Conservation (phyloP, 2,888 invertebrate genomes). For the Erebia epiphron region DNA sequence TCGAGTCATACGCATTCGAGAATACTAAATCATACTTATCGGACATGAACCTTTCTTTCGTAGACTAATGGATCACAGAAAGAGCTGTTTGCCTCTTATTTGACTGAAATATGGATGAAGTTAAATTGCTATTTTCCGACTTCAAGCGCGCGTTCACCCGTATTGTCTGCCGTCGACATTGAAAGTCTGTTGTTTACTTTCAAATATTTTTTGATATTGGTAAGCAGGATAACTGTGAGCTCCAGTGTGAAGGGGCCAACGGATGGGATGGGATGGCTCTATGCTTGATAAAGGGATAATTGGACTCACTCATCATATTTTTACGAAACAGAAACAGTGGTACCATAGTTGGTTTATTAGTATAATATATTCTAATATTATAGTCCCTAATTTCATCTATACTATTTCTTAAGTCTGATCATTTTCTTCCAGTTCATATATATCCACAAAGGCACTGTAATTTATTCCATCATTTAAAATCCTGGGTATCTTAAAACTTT, state of each 20-base stretch:
- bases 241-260: too few relatives aligned
- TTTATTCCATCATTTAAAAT: background rate
- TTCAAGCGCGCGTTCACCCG: too few relatives aligned
- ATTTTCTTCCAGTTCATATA: background rate
- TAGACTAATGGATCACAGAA: background rate
- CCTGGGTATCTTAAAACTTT: background rate
- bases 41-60: background rate
- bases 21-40: conserved; percentile 14
- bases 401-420: too few relatives aligned
- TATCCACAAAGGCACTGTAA: background rate
- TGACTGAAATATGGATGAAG: too few relatives aligned
- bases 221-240: too few relatives aligned
- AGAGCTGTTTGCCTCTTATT: background rate
- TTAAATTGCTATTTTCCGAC: too few relatives aligned
- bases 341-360: too few relatives aligned
- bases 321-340: background rate
- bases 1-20: conserved; percentile 12
- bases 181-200: too few relatives aligned
- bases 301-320: background rate
- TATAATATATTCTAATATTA: background rate
- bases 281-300: too few relatives aligned
- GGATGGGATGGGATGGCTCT: too few relatives aligned
- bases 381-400: background rate
- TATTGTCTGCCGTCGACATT: too few relatives aligned
- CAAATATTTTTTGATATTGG: too few relatives aligned